These are phyloP conservation scores for Brachionus rubens DNA, from an alignment of 1,140 invertebrate genomes.

Conservation along the genomic window DNA sequence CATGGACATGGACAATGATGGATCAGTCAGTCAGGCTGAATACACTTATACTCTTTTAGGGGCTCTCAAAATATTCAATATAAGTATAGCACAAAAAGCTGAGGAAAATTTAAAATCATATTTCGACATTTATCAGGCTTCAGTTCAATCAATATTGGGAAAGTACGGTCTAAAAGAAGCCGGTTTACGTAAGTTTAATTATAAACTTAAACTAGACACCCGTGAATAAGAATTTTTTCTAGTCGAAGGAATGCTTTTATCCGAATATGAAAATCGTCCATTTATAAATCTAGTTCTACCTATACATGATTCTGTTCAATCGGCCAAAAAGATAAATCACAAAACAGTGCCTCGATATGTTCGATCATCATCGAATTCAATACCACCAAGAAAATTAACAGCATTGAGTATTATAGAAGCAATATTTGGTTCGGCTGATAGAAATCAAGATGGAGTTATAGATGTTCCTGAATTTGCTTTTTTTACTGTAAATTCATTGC, in stretches of 20 bases:
- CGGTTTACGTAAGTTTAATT: background rate
- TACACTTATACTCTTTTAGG: background rate
- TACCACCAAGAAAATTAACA: constrained; percentile 32
- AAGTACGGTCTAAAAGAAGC: constrained; percentile 36
- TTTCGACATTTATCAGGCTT: constrained; percentile 42
- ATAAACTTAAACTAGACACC: background rate
- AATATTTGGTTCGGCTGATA: constrained; percentile 11
- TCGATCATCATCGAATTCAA: background rate
- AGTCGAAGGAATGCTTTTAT: constrained; percentile 40
- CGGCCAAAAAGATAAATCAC: background rate
- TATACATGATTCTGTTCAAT: constrained; percentile 9
- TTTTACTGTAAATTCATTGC: constrained; percentile 8
- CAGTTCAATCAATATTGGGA: background rate
- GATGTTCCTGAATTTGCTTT: constrained; percentile 38
- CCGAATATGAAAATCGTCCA: constrained; percentile 21
- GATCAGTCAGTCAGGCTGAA: constrained; percentile 12
- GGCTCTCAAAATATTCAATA: background rate
- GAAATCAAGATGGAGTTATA: background rate
- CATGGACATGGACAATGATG: constrained; percentile 37
- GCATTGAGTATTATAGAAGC: constrained; percentile 33
- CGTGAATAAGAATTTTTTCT: background rate
- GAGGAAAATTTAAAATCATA: constrained; percentile 8
- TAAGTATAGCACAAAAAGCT: constrained; percentile 10
- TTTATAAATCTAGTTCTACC: constrained; percentile 19
- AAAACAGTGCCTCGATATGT: background rate